A percentile compares a stretch with the other conserved stretches of the same genome.
Evolutionary conservation across 1,140 invertebrate species (phyloP).

Genomic region (Ceratitis capitata): DNA sequence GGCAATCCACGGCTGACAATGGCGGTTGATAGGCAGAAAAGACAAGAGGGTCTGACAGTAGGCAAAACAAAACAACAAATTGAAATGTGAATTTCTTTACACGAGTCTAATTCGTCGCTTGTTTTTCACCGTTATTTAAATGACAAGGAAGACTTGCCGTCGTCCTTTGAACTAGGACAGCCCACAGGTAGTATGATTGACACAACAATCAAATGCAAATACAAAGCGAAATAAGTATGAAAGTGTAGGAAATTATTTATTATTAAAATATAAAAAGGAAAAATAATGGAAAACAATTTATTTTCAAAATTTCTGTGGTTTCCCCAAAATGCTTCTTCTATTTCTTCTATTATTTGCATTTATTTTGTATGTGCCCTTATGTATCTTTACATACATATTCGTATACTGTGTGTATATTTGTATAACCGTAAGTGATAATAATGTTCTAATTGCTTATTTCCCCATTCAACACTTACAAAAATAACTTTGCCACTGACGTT

Average conservation of each 20-base stretch:
- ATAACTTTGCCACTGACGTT: conserved; percentile 13
- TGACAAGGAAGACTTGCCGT: neutral
- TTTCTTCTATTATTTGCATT: too few species aligned
- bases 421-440: conserved; percentile 51
- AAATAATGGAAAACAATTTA: neutral
- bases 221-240: neutral
- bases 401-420: neutral
- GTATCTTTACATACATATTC: neutral
- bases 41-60: neutral
- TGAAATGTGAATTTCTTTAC: neutral
- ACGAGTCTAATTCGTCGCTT: neutral
- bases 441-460: conserved; percentile 60
- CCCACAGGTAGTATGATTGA: neutral
- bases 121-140: neutral
- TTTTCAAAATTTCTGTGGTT: conserved; percentile 4
- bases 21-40: neutral
- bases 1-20: neutral
- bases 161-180: conserved; percentile 1
- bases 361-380: neutral
- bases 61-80: neutral
- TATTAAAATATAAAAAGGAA: neutral
- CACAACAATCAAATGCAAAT: conserved; percentile 42
- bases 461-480: conserved; percentile 36
- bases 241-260: neutral
- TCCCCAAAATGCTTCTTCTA: too few species aligned